These are phyloP conservation scores for Paedocypris micromegethes DNA, from an alignment of 2,797 vertebrate genomes.

Conservation along the genomic window DNA sequence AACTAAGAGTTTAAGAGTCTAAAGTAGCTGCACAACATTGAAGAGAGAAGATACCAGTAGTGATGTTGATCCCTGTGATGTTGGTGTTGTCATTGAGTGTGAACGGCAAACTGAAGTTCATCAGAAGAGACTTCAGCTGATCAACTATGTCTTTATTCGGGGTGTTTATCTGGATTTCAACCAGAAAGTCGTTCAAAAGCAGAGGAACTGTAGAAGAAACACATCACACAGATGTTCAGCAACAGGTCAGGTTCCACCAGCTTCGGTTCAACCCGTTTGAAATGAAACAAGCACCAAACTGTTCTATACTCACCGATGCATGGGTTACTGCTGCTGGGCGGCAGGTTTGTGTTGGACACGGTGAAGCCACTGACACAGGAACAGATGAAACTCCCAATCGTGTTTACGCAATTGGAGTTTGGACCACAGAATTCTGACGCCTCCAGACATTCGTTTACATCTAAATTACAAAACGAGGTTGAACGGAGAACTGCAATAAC, in stretches of 20 bases:
- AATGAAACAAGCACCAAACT: background rate
- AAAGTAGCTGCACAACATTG: background rate
- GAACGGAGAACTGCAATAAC: background rate
- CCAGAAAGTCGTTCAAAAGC: constrained; percentile 25
- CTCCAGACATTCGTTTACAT: constrained; percentile 22
- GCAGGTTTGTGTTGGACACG: background rate
- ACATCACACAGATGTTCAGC: background rate
- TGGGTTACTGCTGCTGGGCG: background rate
- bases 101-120: constrained; percentile 23
- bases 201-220: constrained; percentile 22
- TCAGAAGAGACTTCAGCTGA: constrained; percentile 36
- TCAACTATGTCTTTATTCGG: too few relatives aligned
- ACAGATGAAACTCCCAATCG: too few relatives aligned
- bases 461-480: background rate
- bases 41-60: constrained; percentile 43
- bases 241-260: background rate
- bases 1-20: background rate
- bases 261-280: too few relatives aligned
- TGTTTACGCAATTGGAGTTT: background rate
- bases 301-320: constrained; percentile 12
- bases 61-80: constrained; percentile 41
- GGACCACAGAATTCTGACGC: constrained; percentile 7
- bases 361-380: background rate
- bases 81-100: constrained; percentile 26
- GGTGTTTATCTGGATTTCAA: too few relatives aligned